Percentiles rank a stretch among this genome's conserved stretches.
These are phyloP conservation scores for Sebastiscus albofasciatus DNA, from an alignment of 2,797 vertebrate species.

Conservation along the genomic window DNA sequence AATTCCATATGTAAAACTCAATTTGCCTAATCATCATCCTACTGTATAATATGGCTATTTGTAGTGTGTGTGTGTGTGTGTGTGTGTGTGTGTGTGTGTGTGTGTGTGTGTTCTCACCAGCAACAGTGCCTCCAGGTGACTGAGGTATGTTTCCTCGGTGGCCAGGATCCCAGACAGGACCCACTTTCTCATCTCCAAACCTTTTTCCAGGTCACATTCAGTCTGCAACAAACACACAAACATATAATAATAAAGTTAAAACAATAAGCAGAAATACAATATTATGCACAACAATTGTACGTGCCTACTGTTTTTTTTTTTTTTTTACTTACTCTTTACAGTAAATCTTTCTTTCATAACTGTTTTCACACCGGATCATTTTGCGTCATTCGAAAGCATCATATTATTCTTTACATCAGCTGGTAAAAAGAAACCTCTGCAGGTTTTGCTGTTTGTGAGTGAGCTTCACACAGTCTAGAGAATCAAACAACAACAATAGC, in stretches of 20 bases:
- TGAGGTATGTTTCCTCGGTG: constrained; percentile 96
- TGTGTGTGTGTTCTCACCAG: constrained; percentile 84
- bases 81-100: neutral
- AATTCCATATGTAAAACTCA: neutral
- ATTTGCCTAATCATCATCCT: neutral
- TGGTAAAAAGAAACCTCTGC: neutral
- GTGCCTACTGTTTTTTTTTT: neutral
- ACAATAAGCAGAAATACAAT: neutral
- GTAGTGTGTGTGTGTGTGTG: neutral
- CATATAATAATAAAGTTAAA: neutral
- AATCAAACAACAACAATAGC: constrained; percentile 40
- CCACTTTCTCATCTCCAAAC: constrained; percentile 98
- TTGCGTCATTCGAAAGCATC: neutral
- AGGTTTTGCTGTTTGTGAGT: neutral
- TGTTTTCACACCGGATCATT: neutral
- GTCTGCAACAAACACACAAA: constrained; percentile 79
- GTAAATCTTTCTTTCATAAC: neutral
- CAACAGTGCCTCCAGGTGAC: constrained; percentile 95
- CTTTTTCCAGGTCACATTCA: constrained; percentile 96
- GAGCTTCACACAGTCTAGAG: neutral
- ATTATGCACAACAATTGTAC: neutral
- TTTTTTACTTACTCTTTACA: neutral
- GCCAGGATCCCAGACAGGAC: constrained; percentile 96
- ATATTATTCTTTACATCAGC: neutral
- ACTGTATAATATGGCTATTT: neutral